These are phyloP conservation scores for Caretta caretta DNA, from an alignment of 2,113 vertebrate genomes.

Conservation along the genomic window DNA sequence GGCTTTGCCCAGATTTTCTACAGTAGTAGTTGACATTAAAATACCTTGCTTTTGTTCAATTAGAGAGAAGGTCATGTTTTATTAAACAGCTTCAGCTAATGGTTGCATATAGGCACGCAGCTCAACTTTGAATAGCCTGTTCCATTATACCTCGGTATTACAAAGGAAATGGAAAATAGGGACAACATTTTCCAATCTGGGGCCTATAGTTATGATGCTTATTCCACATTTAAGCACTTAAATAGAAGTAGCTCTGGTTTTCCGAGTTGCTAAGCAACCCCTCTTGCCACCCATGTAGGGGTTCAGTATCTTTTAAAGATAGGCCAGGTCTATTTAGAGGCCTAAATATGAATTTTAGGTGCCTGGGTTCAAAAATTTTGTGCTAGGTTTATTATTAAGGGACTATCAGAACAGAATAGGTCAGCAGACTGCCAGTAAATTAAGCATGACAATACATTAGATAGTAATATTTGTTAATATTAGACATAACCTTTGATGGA, in stretches of 20 bases:
- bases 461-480: not conserved
- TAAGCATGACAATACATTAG: not conserved
- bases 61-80: not conserved
- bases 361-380: not conserved
- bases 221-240: not conserved
- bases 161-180: not conserved
- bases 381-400: not conserved
- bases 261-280: not conserved
- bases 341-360: not conserved
- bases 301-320: not conserved
- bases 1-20: conserved; percentile 34
- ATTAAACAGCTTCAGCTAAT: not conserved
- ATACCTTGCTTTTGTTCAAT: conserved; percentile 23
- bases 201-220: not conserved
- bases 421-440: not conserved
- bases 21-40: conserved; percentile 29
- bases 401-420: not conserved
- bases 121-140: not conserved
- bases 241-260: not conserved
- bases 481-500: not conserved
- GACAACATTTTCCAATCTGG: not conserved
- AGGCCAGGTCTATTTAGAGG: not conserved
- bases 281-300: not conserved
- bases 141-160: not conserved
- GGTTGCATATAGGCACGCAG: not conserved